Percentiles rank a stretch among this genome's conserved stretches.
Evolutionary conservation across 2,888 invertebrate genomes (phyloP).

Genomic region (Teleiodes luculella): DNA sequence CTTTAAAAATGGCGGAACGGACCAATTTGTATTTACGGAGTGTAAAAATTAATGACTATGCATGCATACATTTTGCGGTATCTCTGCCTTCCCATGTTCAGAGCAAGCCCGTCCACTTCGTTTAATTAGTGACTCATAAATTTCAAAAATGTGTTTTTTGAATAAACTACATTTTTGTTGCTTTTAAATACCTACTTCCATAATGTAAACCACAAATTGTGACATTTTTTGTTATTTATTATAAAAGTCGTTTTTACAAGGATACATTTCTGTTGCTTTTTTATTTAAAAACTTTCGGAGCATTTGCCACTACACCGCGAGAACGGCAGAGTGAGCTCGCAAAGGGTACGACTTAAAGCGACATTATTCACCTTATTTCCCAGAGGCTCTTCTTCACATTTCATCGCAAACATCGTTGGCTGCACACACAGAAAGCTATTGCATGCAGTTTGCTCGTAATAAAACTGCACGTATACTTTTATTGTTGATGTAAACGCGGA

Average conservation of each 20-base stretch:
- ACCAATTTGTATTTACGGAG: slow-evolving; percentile 42
- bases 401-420: slow-evolving; percentile 32
- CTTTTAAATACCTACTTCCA: no score
- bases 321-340: neutral
- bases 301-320: slow-evolving; percentile 13
- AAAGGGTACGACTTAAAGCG: slow-evolving; percentile 23
- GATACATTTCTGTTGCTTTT: no score
- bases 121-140: neutral
- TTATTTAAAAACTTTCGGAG: neutral
- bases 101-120: neutral
- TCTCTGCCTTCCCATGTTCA: neutral
- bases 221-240: no score
- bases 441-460: slow-evolving; percentile 29
- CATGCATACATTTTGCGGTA: neutral
- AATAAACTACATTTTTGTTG: no score
- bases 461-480: slow-evolving; percentile 6
- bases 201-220: no score
- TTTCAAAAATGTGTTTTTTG: neutral
- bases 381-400: slow-evolving; percentile 41
- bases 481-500: neutral
- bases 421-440: slow-evolving; percentile 38
- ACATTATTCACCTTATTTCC: slow-evolving; percentile 56
- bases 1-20: slow-evolving; percentile 8
- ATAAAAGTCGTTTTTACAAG: no score
- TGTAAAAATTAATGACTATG: slow-evolving; percentile 36